Evolutionary conservation across 2,113 vertebrate genomes (phyloP).

Genomic region (Podarcis cretensis): DNA sequence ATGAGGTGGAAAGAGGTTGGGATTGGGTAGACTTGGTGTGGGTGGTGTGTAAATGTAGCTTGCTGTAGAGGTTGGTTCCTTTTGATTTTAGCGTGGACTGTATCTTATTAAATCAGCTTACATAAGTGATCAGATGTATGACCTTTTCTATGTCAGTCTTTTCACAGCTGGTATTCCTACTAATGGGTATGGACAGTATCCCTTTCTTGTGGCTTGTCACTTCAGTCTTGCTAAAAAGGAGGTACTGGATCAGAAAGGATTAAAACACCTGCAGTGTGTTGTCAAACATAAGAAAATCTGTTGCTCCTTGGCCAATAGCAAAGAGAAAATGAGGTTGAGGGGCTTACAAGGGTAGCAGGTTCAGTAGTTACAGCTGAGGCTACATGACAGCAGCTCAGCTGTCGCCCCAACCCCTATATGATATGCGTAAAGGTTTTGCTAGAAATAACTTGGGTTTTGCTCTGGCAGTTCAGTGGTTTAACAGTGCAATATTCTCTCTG

Average conservation of each 20-base stretch:
- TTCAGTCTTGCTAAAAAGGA: background rate
- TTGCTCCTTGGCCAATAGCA: background rate
- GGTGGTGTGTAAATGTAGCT: background rate
- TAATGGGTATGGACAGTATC: background rate
- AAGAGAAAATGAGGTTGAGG: background rate
- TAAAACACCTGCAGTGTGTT: background rate
- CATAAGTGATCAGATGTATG: background rate
- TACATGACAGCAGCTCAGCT: background rate
- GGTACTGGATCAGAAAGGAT: background rate
- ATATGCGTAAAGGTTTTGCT: background rate
- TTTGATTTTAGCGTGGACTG: background rate
- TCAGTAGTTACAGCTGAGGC: background rate
- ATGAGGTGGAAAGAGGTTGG: background rate
- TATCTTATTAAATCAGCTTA: background rate
- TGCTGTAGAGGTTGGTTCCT: background rate
- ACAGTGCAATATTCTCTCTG: background rate
- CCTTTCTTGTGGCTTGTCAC: background rate
- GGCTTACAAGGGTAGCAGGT: background rate
- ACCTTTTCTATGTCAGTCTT: background rate
- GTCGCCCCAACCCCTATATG: background rate
- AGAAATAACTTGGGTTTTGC: background rate
- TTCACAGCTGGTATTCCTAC: slow-evolving; percentile 9
- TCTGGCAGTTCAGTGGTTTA: background rate
- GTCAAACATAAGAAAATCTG: background rate
- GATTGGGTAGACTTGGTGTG: background rate